Percentiles rank a stretch among this genome's conserved stretches.
phyloP scores from a whole-genome alignment of 2,797 vertebrate species.

The Lutjanus campechanus region DNA sequence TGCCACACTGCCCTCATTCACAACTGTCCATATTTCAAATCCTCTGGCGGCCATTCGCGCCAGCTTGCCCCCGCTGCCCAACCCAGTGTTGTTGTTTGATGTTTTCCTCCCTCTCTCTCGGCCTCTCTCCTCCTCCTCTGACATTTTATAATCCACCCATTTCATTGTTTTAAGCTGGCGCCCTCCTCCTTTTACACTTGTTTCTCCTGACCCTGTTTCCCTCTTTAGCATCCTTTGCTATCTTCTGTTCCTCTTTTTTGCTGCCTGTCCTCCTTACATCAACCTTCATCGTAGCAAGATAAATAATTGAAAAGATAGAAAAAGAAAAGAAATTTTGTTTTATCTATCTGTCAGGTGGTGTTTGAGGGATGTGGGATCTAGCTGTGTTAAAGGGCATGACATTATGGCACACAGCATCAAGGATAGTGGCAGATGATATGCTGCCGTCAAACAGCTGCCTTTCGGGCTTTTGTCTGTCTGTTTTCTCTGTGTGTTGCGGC shows the following conservation, averaged over 20 bases:
- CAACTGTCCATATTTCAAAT: constrained; percentile 77
- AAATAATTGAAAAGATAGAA: constrained; percentile 41
- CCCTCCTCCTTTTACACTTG: constrained; percentile 37
- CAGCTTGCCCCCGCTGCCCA: constrained; percentile 33
- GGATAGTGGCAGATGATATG: constrained; percentile 21
- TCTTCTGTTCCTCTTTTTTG: neutral
- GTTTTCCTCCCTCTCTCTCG: constrained; percentile 16
- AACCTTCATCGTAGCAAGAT: neutral
- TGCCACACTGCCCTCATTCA: constrained; percentile 77
- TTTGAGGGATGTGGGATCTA: constrained; percentile 1
- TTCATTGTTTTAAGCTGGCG: constrained; percentile 62
- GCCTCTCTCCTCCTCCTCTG: constrained; percentile 33
- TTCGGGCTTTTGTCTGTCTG: constrained; percentile 6
- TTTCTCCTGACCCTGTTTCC: constrained; percentile 34
- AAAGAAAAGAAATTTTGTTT: neutral
- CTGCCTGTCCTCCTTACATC: neutral
- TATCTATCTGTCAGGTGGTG: constrained; percentile 9
- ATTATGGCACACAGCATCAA: constrained; percentile 5
- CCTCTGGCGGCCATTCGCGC: constrained; percentile 44
- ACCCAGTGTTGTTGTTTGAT: constrained; percentile 52
- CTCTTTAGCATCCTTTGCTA: constrained; percentile 11
- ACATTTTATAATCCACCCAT: constrained; percentile 59
- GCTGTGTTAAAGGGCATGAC: constrained; percentile 12
- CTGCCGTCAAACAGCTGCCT: constrained; percentile 27
- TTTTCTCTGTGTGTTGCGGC: neutral